These are phyloP conservation scores for Motacilla alba DNA, from an alignment of 2,113 vertebrate genomes.

Conservation along the genomic window DNA sequence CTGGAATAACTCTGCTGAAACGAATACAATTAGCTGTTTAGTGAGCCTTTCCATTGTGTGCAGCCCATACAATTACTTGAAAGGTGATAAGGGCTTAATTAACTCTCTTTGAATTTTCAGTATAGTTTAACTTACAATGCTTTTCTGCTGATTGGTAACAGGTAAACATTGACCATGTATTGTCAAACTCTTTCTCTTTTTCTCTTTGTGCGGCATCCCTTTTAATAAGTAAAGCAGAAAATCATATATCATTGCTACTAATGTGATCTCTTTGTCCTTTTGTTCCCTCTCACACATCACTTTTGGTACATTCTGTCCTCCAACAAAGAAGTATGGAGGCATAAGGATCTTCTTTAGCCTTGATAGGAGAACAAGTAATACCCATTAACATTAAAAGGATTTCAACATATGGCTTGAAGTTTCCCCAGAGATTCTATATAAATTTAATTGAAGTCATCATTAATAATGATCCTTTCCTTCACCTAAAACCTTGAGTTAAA, in stretches of 20 bases:
- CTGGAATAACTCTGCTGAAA: neutral
- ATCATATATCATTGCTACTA: neutral
- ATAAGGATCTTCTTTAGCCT: neutral
- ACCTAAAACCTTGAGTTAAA: neutral
- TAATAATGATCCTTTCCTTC: neutral
- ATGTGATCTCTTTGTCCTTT: neutral
- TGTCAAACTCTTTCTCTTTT: neutral
- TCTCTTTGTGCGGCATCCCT: neutral
- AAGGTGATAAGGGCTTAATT: neutral
- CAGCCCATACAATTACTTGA: neutral
- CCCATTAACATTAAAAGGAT: slow-evolving; percentile 1
- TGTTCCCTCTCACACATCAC: neutral
- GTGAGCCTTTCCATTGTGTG: neutral
- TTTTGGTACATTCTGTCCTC: neutral
- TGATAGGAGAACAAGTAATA: neutral
- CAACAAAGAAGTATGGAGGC: neutral
- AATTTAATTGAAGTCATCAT: slow-evolving; percentile 19
- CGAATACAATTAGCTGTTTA: neutral
- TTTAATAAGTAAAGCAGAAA: neutral
- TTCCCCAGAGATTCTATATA: neutral
- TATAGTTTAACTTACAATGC: neutral
- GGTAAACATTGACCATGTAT: neutral
- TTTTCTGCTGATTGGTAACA: neutral
- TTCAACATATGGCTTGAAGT: slow-evolving; percentile 28
- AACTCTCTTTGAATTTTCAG: slow-evolving; percentile 5